Conservation (phyloP, 2,113 vertebrate species). For the Toxostoma redivivum region DNA sequence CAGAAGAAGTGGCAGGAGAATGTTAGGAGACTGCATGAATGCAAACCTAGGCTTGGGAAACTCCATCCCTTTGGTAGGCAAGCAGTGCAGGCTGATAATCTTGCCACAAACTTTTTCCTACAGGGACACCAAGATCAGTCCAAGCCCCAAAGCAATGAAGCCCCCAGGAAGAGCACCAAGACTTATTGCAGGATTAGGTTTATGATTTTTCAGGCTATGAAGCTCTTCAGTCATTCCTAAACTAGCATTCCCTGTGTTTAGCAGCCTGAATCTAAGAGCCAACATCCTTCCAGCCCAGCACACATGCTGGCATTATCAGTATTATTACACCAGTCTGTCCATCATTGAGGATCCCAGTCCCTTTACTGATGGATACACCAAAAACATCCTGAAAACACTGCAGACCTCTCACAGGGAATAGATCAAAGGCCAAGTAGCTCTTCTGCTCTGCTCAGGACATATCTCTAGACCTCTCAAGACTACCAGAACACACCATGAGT, state of each 20-base stretch:
- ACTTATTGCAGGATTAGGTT: neutral
- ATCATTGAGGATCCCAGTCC: neutral
- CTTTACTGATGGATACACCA: neutral
- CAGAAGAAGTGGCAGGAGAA: neutral
- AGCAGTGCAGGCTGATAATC: neutral
- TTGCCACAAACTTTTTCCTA: neutral
- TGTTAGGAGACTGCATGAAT: neutral
- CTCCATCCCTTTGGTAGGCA: neutral
- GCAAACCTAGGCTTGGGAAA: neutral
- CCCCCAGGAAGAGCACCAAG: neutral
- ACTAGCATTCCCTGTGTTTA: neutral
- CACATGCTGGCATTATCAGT: fast-evolving
- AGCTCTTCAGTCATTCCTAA: neutral
- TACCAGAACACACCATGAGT: fast-evolving
- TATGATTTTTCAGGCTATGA: neutral
- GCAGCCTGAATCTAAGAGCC: neutral
- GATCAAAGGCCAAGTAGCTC: neutral
- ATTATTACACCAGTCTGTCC: neutral
- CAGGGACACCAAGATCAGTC: neutral
- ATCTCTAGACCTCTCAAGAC: neutral
- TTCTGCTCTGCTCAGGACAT: neutral
- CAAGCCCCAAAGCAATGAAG: neutral
- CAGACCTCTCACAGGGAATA: neutral
- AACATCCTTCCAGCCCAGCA: neutral
- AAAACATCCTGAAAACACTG: neutral